Evolutionary conservation across 2,888 invertebrate species (phyloP), one percentile per base, ranked within the genome.

Genomic region (Physocephala rufipes): DNA sequence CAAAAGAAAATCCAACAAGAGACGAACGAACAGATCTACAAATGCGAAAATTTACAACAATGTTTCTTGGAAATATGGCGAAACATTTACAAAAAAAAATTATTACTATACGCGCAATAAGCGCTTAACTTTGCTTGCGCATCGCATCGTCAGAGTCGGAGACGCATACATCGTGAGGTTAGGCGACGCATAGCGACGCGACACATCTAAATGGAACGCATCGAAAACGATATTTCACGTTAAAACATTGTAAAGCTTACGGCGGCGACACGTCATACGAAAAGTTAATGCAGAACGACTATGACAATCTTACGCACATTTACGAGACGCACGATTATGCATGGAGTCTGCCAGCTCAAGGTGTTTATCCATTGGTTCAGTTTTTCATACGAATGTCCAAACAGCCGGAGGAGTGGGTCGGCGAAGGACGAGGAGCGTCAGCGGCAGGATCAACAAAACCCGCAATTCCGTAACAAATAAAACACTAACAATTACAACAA

Each of bases 401-500:
- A 4, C 36, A 36, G 4, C 36, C 36, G 9, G n/a, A n/a, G n/a
- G n/a, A n/a, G n/a, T n/a, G n/a, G n/a, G n/a, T n/a, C n/a, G n/a
- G n/a, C n/a, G n/a, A n/a, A n/a, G n/a, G 36, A 30, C 62, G 21
- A 58, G 9, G 26, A 5, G 28, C 24, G 43, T 36, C 62, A 61
- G 15, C 36, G 9, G 36, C 36, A 36, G 36, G 36, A 36, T 4
- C 36, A 36, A 9, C 36, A 36, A 36, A 36, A 36, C 36, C 36
- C 4, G 9, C 36, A 36, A 36, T 9, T 36, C 5, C 36, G 9
- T 36, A 36, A 36, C 36, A 36, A 79, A 74, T n/a, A n/a, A n/a
- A n/a, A n/a, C n/a, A n/a, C n/a, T n/a, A n/a, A n/a, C 9, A 45
- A 45, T 36, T 47, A 30, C 79, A 79, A 80, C 79, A 74, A 73